These are phyloP conservation scores for Probosciger aterrimus DNA, from an alignment of 2,113 vertebrate species.

Conservation along the genomic window DNA sequence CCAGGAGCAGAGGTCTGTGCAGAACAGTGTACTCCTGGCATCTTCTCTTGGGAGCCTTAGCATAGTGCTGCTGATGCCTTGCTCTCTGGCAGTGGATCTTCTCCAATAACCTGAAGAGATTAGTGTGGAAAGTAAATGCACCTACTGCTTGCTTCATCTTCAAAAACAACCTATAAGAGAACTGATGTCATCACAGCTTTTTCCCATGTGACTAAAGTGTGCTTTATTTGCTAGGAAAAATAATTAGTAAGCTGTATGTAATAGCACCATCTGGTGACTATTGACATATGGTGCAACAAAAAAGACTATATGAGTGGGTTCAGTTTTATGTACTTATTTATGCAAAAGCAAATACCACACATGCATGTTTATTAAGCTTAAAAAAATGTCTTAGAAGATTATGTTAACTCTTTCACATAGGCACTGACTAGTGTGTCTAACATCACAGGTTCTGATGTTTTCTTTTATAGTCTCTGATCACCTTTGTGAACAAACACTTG, in stretches of 20 bases:
- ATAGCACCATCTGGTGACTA: slow-evolving; percentile 54
- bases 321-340: background rate
- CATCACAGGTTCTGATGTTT: background rate
- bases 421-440: background rate
- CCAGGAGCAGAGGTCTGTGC: background rate
- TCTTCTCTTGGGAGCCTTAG: background rate
- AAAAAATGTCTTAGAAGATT: background rate
- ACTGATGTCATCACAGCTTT: background rate
- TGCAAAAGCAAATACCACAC: background rate
- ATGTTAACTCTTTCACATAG: background rate
- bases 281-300: background rate
- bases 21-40: background rate
- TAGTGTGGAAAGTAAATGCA: background rate
- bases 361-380: background rate
- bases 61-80: background rate
- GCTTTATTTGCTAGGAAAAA: background rate
- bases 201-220: rapidly evolving
- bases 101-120: background rate
- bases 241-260: background rate
- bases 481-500: slow-evolving; percentile 87
- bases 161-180: background rate
- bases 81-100: background rate
- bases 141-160: background rate
- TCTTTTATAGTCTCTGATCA: slow-evolving; percentile 81
- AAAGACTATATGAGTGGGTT: rapidly evolving